Base-by-base conservation (phyloP, 92 coral and sea anemone species). In the Zoanthus sansibaricus region DNA sequence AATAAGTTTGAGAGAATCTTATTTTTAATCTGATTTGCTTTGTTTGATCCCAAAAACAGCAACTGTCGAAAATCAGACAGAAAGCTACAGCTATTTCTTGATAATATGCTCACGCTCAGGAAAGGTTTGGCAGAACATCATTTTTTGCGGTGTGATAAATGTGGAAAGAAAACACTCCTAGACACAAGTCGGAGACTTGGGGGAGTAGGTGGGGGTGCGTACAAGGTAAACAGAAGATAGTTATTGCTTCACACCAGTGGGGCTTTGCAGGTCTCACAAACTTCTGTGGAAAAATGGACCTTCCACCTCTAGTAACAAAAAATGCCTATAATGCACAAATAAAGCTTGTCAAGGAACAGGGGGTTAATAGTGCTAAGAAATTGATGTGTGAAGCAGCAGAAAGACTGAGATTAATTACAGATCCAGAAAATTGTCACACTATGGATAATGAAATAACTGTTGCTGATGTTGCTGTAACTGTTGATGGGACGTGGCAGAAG, bases 401-500 rank as follows among this genome's bases (percentile, higher is more conserved):
- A 72, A 92, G 92, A 83, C 75, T 92, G 73, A 67, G 79, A 79
- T 75, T 76, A 42, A 52, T 84, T 58, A 87, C 85, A 56, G 86
- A 77, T 49, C 67, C 82, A 59, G 90, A 86, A 47, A 44, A 87
- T 33, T 18, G 75, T 21, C 16, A 37, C 69, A 84, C 87, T 33
- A 71, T 13, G 14, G 68, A 56, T 20, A 78, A 88, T 88, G 86
- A 59, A 73, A 72, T 67, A 13, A 42, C 62, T 68, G 86, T 78
- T 62, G 83, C 90, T 31, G 75, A 67, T 61, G 94, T 84, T 70
- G 83, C 92, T 30, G 94, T 91, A 16, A 88, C 92, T 82, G 94
- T 91, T 18, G 94, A 91, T 83, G 94, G 94, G 46, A 91, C 94
- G 6, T 88, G 94, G 94, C 92, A 91, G 74, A 91, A 88, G 64